Percentiles rank a stretch among this genome's conserved stretches.
phyloP scores from a whole-genome alignment of 2,113 vertebrate species.

The Phoxinus phoxinus region DNA sequence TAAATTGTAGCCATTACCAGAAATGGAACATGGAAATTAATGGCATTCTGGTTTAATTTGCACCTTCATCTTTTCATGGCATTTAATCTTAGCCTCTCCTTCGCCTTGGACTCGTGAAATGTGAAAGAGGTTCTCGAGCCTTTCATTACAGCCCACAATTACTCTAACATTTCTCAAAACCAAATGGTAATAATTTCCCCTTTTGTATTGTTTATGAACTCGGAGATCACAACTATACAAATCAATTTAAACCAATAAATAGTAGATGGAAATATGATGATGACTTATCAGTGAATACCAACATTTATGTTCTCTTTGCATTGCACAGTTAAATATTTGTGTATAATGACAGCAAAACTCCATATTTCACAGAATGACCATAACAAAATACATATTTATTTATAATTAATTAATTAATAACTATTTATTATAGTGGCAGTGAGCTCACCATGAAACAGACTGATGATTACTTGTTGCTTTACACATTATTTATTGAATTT shows the following conservation, averaged over 20 bases:
- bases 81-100: not conserved
- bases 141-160: slow-evolving; percentile 21
- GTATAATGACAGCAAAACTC: not conserved
- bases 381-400: not conserved
- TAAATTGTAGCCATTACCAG: slow-evolving; percentile 48
- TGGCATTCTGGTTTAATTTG: slow-evolving; percentile 52
- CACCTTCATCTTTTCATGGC: slow-evolving; percentile 43
- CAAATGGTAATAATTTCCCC: not conserved
- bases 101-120: not conserved
- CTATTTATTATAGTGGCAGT: not conserved
- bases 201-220: slow-evolving; percentile 5
- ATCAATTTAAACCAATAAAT: not conserved
- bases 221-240: not conserved
- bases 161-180: not conserved
- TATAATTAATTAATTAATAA: not conserved
- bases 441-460: not conserved
- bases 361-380: not conserved
- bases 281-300: not conserved
- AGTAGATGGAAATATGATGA: not conserved
- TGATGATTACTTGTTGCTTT: not conserved
- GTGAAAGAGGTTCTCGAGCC: slow-evolving; percentile 22
- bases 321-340: not conserved
- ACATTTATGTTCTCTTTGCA: not conserved
- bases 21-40: slow-evolving; percentile 47
- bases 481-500: not conserved